Evolutionary conservation across 2,113 vertebrate genomes (phyloP), one percentile per base, ranked within the genome.

Genomic region (Lepisosteus osseus): DNA sequence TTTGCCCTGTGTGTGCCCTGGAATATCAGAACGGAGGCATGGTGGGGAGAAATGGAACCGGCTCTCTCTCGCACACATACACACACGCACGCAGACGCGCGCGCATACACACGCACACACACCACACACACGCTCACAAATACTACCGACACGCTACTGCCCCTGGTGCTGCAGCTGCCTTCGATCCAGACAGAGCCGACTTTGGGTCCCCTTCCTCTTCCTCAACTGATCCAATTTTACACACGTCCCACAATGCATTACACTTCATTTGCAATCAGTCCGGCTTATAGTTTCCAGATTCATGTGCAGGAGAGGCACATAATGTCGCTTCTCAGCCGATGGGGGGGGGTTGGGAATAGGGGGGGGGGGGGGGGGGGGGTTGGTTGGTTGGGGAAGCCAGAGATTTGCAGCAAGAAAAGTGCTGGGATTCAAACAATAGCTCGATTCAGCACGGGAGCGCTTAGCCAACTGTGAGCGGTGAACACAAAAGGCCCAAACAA

Each of bases 201-300:
- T 72, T 83, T 83, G 77, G 86, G 87, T 76, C 88, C 85, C 83
- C 81, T 79, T 83, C 84, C 85, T 86, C 78, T 77, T 75, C 85
- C 77, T 85, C 79, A 80, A 88, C 89, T 84, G 90, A 88, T 91
- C 87, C 85, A 82, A 73, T 87, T 86, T 85, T 86, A 86, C 90
- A 86, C 90, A 81, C 91, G 89, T 87, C 91, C 92, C 92, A 89
- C 91, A 91, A 94, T 94, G 95, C 96, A 98, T 97, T 94, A 93
- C 95, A 94, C 95, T 94, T 93, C 93, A 93, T 94, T 95, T 92
- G 92, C 93, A 89, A 93, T 90, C 91, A 88, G 88, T 91, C 92
- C 84, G 84, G 92, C 93, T 94, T 91, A 90, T 89, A 86, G 95
- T 92, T 95, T 94, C 94, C 95, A 93, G 94, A 94, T 94, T 94